Evolutionary conservation across 2,888 invertebrate genomes (phyloP), one percentile per base, ranked within the genome.

Genomic region (Melieria picta): DNA sequence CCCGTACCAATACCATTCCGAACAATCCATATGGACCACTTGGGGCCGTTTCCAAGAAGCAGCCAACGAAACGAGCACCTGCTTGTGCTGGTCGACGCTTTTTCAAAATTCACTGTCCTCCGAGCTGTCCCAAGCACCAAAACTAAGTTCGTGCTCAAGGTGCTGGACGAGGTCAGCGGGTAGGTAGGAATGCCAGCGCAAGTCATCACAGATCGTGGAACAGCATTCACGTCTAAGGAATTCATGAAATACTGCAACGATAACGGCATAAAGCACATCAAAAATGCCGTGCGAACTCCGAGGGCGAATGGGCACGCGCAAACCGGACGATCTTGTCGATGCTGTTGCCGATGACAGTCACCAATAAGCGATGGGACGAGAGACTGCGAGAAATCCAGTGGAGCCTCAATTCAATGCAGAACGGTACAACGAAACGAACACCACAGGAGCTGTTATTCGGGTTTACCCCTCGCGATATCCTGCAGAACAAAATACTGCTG

Each of bases 131-230:
- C n/a, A 68, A 64, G 30, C 42, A 64, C 64, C 5, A 50, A 47
- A 4, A 63, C 47, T 1, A 64, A 73, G 52, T 30, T 30, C 30
- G 30, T 30, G 30, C 30, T 30, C 30, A 30, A 30, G 30, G 30
- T 30, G 30, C 30, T 30, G 30, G 30, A 30, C 30, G 30, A 30
- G 30, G 30, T 30, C 30, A 30, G 30, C 30, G 30, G 30, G 30
- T 30, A 30, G 1, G 30, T 30, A 30, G 30, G 30, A 30, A 30
- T 3, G 30, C 30, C 30, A 30, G 30, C 30, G 30, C 30, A 30
- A 30, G 3, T 30, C 30, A 73, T 82, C 43, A 75, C 74, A 13
- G 80, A 82, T 71, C 69, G 79, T 16, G 80, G 80, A 3, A 76
- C 79, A 0, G 77, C 79, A 3, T 80, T 74, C 66, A 79, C 77